A percentile compares a stretch with the other conserved stretches of the same genome.
phyloP scores from a whole-genome alignment of 2,888 invertebrate genomes.

The Acrobeloides nanus region DNA sequence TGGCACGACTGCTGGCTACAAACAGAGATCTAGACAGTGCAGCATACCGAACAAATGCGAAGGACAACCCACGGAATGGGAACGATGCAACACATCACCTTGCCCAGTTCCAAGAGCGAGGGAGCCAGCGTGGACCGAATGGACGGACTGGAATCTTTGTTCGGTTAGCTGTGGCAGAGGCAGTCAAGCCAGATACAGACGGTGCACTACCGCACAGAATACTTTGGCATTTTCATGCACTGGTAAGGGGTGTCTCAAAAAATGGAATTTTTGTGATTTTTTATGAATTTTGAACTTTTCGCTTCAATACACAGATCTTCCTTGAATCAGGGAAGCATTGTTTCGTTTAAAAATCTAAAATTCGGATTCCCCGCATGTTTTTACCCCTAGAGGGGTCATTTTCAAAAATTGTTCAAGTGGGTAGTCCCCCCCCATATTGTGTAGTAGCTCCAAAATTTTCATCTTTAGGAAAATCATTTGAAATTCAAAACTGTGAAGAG shows the following conservation, averaged over 20 bases:
- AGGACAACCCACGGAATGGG: constrained; percentile 36
- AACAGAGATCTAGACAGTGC: constrained; percentile 28
- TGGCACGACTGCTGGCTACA: constrained; percentile 39
- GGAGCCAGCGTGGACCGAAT: constrained; percentile 39
- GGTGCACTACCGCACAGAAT: constrained; percentile 41
- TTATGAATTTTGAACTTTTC: too few species aligned
- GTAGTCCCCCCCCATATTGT: too few species aligned
- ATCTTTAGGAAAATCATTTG: constrained; percentile 45
- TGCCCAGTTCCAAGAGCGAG: constrained; percentile 29
- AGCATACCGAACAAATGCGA: constrained; percentile 38
- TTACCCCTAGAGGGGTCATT: too few species aligned
- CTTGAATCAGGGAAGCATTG: too few species aligned
- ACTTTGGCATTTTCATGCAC: constrained; percentile 48
- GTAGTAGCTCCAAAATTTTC: too few species aligned
- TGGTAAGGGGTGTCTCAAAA: constrained; percentile 24
- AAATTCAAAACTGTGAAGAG: constrained; percentile 48
- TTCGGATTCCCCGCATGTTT: too few species aligned
- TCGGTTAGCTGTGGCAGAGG: constrained; percentile 44
- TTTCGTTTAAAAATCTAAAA: too few species aligned
- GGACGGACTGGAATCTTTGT: constrained; percentile 41
- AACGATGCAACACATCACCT: constrained; percentile 29
- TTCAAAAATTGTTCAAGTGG: too few species aligned
- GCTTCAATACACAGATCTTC: too few species aligned
- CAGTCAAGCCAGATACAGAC: constrained; percentile 45
- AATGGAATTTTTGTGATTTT: too few species aligned